Evolutionary conservation across 2,888 invertebrate genomes (phyloP), one percentile per base, ranked within the genome.

Genomic region (Furcula furcula): DNA sequence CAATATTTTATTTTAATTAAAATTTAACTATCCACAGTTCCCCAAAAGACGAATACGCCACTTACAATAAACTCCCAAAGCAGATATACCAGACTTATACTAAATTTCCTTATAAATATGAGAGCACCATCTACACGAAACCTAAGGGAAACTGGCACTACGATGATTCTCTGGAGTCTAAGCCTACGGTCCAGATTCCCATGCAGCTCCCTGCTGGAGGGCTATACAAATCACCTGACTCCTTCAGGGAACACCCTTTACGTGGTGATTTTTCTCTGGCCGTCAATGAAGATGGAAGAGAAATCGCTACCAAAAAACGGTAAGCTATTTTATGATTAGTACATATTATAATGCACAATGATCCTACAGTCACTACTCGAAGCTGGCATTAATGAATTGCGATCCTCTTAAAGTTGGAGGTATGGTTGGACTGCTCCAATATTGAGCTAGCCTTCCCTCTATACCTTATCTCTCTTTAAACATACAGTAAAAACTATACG

Each of bases 201-300:
- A 57, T 72, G 7, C 72, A 56, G 16, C 46, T 79, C 0, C 78
- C 79, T 1, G 87, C 86, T 0, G 87, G 87, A 1, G 82, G 80
- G 0, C 51, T 85, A 0, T 88, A 88, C 46, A 65, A 73, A 40
- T 60, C 66, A 0, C 72, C 76, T 0, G 73, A 73, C 3, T 55
- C 75, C 0, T 84, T 82, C 28, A 77, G 67, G 20, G 75, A 72
- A 1, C 76, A 67, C 11, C 79, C 82, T 1, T 45, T 46, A 4
- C 57, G 51, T 6, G 64, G 65, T 4, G 74, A 69, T 10, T 77
- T 65, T 21, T 71, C 61, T 0, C 41, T 75, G 6, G 64, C 62
- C 7, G 66, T 69, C 29, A 51, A 55, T 30, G 66, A 62, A 3
- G 64, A 66, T 32, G 58, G 40, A 0, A 76, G 74, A 26, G 75